Evolutionary conservation across 2,113 vertebrate species (phyloP).

Genomic region (Alectura lathami): DNA sequence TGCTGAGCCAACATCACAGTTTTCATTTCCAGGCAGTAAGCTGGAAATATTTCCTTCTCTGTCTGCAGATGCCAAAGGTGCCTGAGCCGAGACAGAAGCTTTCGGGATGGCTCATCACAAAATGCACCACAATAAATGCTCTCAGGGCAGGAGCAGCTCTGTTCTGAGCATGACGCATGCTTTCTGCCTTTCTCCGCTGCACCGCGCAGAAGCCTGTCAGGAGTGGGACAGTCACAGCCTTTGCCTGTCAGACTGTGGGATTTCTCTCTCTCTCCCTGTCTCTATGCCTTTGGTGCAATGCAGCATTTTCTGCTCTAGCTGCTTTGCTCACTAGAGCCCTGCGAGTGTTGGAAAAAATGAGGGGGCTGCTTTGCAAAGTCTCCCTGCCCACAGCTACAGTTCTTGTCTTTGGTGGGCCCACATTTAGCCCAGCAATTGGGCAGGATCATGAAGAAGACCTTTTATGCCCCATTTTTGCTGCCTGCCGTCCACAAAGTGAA

Average conservation of each 20-base stretch:
- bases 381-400: not conserved
- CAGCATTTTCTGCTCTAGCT: slow-evolving; percentile 64
- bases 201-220: not conserved
- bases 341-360: not conserved
- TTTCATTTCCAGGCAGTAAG: slow-evolving; percentile 28
- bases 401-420: not conserved
- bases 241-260: slow-evolving; percentile 9
- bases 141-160: not conserved
- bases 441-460: fast-evolving
- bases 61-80: not conserved
- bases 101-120: not conserved
- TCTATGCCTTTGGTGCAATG: slow-evolving; percentile 71
- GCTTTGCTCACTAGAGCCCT: slow-evolving; percentile 31
- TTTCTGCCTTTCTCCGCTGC: fast-evolving
- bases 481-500: not conserved
- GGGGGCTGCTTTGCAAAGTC: not conserved
- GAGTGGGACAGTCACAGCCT: slow-evolving; percentile 4
- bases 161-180: not conserved
- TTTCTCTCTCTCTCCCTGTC: not conserved
- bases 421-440: not conserved
- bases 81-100: not conserved
- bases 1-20: not conserved
- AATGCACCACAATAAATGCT: not conserved
- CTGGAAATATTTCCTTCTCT: not conserved
- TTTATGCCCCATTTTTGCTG: not conserved